Base-by-base conservation (phyloP, 2,888 invertebrate species). In the Thecocarcelia acutangulata region DNA sequence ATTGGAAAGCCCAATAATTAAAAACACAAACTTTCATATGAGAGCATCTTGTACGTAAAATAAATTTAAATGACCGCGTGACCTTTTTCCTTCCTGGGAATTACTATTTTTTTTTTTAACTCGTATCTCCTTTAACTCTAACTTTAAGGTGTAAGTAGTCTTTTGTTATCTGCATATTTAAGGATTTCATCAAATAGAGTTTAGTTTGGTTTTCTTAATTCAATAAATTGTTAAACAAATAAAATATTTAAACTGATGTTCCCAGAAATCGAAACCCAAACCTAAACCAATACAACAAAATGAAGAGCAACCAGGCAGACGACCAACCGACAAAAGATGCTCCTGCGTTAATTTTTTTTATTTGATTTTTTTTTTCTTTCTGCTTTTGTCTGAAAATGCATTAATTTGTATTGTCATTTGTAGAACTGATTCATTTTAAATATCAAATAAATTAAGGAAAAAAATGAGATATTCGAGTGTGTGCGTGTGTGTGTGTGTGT, bases 381-480 rank as follows among this genome's bases (percentile, higher is more conserved):
- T n/a, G n/a, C 56, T 9, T 28, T 33, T 33, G 44, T 19, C 19
- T 11, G 19, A 54, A 66, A 77, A 70, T 64, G 64, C 70, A 70
- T 78, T 70, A 78, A 78, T 78, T 78, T 78, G 77, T 78, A 78
- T 78, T 78, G 77, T 78, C 77, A 78, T 78, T 78, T 72, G 70
- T 78, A 50, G 63, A 70, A 72, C 56, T 64, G 77, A 78, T 72
- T 70, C 64, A 76, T 52, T 19, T 56, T 72, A 78, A 77, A 70
- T 63, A 44, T 24, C 52, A 66, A 75, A 68, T 48, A 75, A 58
- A 76, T 64, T 54, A 37, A 56, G n/a, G 40, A 21, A 19, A 13
- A 64, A 40, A 40, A 44, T 12, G 44, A 74, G 37, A 63, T 50
- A 40, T 13, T 28, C 33, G 37, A 42, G 44, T 13, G 59, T 44